Evolutionary conservation across 2,797 vertebrate genomes (phyloP).

Genomic region (Miichthys miiuy): DNA sequence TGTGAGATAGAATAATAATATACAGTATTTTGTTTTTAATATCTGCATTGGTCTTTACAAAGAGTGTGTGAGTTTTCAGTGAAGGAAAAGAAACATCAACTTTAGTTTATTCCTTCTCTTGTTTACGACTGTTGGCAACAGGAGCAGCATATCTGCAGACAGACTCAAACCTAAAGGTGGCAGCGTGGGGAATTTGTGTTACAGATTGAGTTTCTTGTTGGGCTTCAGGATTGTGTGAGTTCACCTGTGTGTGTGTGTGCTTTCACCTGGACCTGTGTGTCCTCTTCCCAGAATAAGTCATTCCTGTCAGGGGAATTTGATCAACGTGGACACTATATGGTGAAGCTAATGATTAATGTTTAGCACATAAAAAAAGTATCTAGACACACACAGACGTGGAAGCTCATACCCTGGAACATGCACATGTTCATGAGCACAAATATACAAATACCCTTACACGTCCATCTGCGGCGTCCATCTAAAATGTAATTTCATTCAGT

Average conservation of each 20-base stretch:
- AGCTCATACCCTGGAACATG: slow-evolving; percentile 4
- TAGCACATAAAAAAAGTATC: slow-evolving; percentile 28
- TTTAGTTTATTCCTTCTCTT: slow-evolving; percentile 28
- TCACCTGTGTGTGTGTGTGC: background rate
- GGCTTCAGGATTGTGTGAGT: slow-evolving; percentile 20
- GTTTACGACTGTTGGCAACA: slow-evolving; percentile 38
- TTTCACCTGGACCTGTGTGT: slow-evolving; percentile 27
- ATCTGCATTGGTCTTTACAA: background rate
- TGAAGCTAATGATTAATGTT: slow-evolving; percentile 75
- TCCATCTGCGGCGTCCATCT: slow-evolving; percentile 27
- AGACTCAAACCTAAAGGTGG: slow-evolving; percentile 37
- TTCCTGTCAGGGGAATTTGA: slow-evolving; percentile 57
- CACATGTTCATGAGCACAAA: slow-evolving; percentile 12
- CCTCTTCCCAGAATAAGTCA: slow-evolving; percentile 34
- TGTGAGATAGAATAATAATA: too few species aligned
- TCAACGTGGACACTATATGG: slow-evolving; percentile 73
- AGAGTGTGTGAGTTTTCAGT: background rate
- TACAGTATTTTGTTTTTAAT: background rate
- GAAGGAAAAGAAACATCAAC: slow-evolving; percentile 26
- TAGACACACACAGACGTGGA: slow-evolving; percentile 6
- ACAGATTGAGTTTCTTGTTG: slow-evolving; percentile 53
- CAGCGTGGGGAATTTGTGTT: slow-evolving; percentile 43
- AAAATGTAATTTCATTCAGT: slow-evolving; percentile 35
- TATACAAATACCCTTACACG: slow-evolving; percentile 22
- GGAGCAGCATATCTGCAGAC: slow-evolving; percentile 20